A percentile compares a stretch with the other conserved stretches of the same genome.
Evolutionary conservation across 2,888 invertebrate species (phyloP).

Genomic region (Epistrophe eligans): DNA sequence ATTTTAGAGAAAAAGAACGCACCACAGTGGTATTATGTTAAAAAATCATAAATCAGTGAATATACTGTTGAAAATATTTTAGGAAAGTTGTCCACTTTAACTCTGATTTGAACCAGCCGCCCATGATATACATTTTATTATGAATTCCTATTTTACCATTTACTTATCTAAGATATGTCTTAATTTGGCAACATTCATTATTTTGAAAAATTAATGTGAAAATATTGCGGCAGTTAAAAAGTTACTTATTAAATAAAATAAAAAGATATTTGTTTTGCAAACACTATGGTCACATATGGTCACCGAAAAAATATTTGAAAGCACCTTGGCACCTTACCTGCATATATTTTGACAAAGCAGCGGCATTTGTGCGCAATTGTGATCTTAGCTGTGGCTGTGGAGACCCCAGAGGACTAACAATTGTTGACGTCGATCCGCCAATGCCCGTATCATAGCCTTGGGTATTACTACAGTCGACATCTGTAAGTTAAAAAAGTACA

Average conservation of each 20-base stretch:
- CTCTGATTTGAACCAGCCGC: no score
- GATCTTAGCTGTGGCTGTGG: constrained; percentile 85
- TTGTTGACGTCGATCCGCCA: constrained; percentile 84
- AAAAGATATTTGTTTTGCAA: neutral
- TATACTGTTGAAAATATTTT: no score
- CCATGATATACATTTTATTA: no score
- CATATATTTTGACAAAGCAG: constrained; percentile 88
- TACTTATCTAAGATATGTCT: no score
- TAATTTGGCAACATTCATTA: no score
- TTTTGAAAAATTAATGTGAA: no score
- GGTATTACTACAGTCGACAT: constrained; percentile 83
- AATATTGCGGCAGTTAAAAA: neutral
- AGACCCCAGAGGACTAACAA: constrained; percentile 84
- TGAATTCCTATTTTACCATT: no score
- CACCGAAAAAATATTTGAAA: constrained; percentile 31
- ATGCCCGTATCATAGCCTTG: constrained; percentile 84
- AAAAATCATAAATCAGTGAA: no score
- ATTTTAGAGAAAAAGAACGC: no score
- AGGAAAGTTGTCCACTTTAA: no score
- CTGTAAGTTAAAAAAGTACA: constrained; percentile 64
- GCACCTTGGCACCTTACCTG: constrained; percentile 84
- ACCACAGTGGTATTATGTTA: no score
- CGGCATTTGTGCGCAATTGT: constrained; percentile 88
- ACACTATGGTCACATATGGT: constrained; percentile 15
- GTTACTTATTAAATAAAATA: neutral